phyloP scores from a whole-genome alignment of 2,888 invertebrate genomes.

The Pasiphila rectangulata region DNA sequence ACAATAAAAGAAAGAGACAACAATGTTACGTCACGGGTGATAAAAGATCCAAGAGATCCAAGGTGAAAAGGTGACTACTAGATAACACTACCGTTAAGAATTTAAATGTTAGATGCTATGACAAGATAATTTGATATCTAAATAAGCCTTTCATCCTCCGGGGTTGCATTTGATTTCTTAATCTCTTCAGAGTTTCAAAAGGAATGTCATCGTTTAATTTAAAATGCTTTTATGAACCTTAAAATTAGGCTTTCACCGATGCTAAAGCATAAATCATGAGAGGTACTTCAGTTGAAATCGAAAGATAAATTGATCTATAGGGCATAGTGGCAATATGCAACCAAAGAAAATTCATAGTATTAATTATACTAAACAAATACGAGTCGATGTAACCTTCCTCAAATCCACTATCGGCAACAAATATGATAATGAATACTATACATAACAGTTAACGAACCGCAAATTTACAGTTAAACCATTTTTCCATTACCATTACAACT shows the following conservation, averaged over 20 bases:
- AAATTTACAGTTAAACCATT: neutral
- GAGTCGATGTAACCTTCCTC: too few relatives aligned
- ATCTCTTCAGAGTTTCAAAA: conserved; percentile 17
- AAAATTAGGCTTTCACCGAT: too few relatives aligned
- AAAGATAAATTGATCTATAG: too few relatives aligned
- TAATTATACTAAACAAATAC: too few relatives aligned
- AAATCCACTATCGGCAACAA: too few relatives aligned
- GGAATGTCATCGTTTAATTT: conserved; percentile 16
- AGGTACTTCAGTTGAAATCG: too few relatives aligned
- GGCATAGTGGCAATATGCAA: too few relatives aligned
- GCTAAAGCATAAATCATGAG: too few relatives aligned
- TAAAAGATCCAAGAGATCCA: conserved; percentile 20
- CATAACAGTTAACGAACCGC: too few relatives aligned
- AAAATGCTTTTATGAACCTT: neutral
- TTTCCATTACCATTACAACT: neutral
- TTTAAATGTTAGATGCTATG: conserved; percentile 23
- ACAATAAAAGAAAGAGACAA: conserved; percentile 25
- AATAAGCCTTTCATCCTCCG: conserved; percentile 16
- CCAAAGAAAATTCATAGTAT: too few relatives aligned
- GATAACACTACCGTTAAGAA: conserved; percentile 32
- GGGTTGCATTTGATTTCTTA: conserved; percentile 17
- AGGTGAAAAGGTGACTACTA: conserved; percentile 29
- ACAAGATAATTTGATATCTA: conserved; percentile 26
- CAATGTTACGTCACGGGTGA: conserved; percentile 20
- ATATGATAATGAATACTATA: too few relatives aligned